Percentiles rank a stretch among this genome's conserved stretches.
Conservation (phyloP, 23 tunicate genomes). For the Styela plicata region DNA sequence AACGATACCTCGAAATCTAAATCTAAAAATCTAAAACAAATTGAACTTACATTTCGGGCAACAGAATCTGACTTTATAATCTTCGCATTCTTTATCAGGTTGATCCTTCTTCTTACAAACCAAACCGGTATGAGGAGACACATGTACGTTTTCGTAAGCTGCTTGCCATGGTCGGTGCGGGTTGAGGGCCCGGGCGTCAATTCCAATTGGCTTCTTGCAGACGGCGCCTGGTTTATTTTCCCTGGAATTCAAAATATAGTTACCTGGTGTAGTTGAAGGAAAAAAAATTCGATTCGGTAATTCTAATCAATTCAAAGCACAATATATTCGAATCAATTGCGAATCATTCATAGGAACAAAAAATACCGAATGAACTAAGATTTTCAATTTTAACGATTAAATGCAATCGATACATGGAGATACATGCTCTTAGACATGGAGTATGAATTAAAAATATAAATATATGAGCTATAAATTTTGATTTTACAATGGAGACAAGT, state of each 20-base stretch:
- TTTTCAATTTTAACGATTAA: no score
- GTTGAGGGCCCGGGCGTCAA: constrained; percentile 2
- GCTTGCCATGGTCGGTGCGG: background rate
- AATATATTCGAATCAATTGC: no score
- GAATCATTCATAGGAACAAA: no score
- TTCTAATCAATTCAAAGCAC: no score
- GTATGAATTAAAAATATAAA: no score
- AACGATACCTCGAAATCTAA: no score
- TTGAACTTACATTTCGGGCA: constrained; percentile 21
- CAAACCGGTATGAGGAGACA: background rate
- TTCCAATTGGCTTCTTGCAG: background rate
- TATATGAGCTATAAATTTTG: background rate
- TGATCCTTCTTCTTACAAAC: constrained; percentile 11
- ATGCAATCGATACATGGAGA: background rate
- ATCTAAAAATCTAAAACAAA: no score
- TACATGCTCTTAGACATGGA: background rate
- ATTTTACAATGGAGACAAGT: no score
- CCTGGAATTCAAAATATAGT: no score
- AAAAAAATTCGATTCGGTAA: background rate
- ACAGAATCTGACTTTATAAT: constrained; percentile 28
- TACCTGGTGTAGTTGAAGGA: no score
- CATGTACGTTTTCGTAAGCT: constrained; percentile 7
- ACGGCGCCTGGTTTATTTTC: background rate
- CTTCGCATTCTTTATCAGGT: constrained; percentile 15
- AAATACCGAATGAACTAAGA: no score